These are phyloP conservation scores for Mimumesa dahlbomi DNA, from an alignment of 2,888 invertebrate species.

Conservation along the genomic window DNA sequence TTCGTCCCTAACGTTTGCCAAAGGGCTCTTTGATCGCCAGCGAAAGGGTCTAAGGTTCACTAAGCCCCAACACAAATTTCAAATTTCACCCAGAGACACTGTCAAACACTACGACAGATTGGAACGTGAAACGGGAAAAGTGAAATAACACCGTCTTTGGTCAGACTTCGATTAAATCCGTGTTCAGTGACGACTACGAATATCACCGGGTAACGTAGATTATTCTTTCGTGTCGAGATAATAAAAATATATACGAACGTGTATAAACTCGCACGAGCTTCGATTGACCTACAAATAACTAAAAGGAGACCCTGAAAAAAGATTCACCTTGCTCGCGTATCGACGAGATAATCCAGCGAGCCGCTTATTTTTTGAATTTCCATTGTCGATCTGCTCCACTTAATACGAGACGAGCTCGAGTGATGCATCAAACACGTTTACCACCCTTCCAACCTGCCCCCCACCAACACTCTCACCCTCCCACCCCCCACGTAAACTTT, in stretches of 20 bases:
- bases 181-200: too few species aligned
- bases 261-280: slow-evolving; percentile 1
- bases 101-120: too few species aligned
- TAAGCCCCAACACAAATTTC: too few species aligned
- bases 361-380: slow-evolving; percentile 18
- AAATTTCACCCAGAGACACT: too few species aligned
- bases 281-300: slow-evolving; percentile 44
- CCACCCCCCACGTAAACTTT: too few species aligned
- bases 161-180: too few species aligned
- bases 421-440: not conserved
- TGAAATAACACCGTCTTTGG: too few species aligned
- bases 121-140: too few species aligned
- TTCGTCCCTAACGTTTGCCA: too few species aligned
- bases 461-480: too few species aligned
- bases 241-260: slow-evolving; percentile 4
- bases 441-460: not conserved
- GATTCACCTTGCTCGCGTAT: slow-evolving; percentile 11
- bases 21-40: too few species aligned
- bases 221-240: slow-evolving; percentile 26
- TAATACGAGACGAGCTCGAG: not conserved
- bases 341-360: slow-evolving; percentile 5
- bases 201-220: not conserved
- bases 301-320: slow-evolving; percentile 9
- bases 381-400: not conserved
- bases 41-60: too few species aligned